These are phyloP conservation scores for Strix aluco DNA, from an alignment of 2,113 vertebrate genomes.

Conservation along the genomic window DNA sequence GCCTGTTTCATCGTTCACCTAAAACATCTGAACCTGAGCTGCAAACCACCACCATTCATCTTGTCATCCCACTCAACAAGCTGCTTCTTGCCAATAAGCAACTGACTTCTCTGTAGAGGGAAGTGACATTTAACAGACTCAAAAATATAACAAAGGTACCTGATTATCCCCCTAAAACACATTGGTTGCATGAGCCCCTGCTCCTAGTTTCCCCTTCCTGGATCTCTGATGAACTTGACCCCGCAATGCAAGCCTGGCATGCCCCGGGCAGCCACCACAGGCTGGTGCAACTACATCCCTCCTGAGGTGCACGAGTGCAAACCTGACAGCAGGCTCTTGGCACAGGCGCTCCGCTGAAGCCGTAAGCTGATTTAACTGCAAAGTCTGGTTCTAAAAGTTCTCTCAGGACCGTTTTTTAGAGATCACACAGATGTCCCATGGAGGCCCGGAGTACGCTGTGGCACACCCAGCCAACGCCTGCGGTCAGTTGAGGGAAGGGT, in stretches of 20 bases:
- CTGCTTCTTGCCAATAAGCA: neutral
- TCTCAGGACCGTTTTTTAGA: neutral
- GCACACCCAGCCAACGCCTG: neutral
- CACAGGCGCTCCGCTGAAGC: neutral
- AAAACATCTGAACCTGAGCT: neutral
- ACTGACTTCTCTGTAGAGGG: neutral
- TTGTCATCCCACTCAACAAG: neutral
- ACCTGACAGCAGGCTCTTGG: neutral
- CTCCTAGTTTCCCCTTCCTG: neutral
- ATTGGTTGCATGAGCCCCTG: neutral
- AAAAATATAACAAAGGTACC: neutral
- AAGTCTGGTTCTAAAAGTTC: neutral
- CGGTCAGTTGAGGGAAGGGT: too few relatives aligned
- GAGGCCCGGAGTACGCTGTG: neutral
- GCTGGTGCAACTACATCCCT: neutral
- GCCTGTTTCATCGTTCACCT: neutral
- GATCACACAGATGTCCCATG: neutral
- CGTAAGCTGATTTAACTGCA: neutral
- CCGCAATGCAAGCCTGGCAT: neutral
- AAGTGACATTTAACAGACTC: neutral
- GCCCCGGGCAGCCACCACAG: neutral
- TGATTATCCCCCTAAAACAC: neutral
- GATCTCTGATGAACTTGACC: neutral
- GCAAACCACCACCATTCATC: neutral
- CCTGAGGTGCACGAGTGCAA: rapidly evolving